Conservation (phyloP, 2,888 invertebrate genomes). For the Andricus curvator region DNA sequence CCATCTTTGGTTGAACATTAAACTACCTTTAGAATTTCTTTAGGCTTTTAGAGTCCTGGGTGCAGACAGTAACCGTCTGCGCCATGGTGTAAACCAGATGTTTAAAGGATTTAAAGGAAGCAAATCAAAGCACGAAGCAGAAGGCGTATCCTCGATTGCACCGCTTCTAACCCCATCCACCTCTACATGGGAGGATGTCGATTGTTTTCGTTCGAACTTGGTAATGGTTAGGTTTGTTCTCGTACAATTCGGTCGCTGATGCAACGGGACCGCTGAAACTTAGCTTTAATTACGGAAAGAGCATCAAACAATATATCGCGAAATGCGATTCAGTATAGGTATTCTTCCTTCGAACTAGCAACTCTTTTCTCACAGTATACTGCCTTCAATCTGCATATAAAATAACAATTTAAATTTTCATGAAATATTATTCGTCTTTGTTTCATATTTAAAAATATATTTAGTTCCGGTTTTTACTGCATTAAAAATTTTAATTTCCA, state of each 20-base stretch:
- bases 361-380: not conserved
- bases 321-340: not conserved
- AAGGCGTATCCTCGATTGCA: constrained; percentile 32
- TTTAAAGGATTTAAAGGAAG: not conserved
- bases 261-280: constrained; percentile 10
- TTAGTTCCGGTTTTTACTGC: no score
- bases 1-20: no score
- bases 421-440: not conserved
- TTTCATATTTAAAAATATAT: not conserved
- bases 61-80: no score
- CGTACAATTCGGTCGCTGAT: constrained; percentile 24
- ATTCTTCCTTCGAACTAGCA: not conserved
- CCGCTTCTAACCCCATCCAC: constrained; percentile 16
- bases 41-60: no score
- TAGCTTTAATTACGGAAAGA: constrained; percentile 31
- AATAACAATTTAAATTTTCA: no score
- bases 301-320: constrained; percentile 32
- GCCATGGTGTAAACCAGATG: no score
- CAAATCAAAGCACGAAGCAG: constrained; percentile 28
- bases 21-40: no score
- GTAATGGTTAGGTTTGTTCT: constrained; percentile 22
- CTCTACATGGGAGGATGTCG: constrained; percentile 11
- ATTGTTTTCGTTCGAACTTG: constrained; percentile 25
- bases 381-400: no score
- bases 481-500: no score